Base-by-base conservation (phyloP, 2,113 vertebrate genomes). In the Anarhynchus alexandrinus region DNA sequence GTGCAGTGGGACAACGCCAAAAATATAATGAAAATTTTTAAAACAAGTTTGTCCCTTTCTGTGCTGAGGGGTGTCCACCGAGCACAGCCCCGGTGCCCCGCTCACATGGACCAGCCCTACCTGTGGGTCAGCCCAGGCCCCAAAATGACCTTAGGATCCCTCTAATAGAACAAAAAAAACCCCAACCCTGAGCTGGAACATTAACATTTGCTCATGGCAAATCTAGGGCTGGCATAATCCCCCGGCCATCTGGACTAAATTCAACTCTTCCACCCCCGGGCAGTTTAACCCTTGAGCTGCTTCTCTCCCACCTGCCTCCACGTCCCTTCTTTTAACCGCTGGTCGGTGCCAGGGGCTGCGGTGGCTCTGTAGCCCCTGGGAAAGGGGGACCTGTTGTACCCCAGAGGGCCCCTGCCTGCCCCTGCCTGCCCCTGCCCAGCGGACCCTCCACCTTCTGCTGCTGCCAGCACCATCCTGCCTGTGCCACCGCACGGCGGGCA, bases 171-270 rank as follows among this genome's bases (percentile, higher is more conserved):
- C 23, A 71, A 79, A 66, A 87, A 70, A 32, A 27, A 5, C 17
- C 10, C 19, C 64, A 40, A 3, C 25, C 34, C 43, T 0, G 1
- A 80, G 47, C 87, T 62, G 62, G 73, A 94, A 85, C 40, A 74
- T 65, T 18, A 85, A 57, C 58, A 54, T 88, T 95, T 94, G 70
- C 82, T 93, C 40, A 57, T 76, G 77, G 83, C 72, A 96, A 12
- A 97, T 94, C 94, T 52, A 16, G 58, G 91, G 84, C 95, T 94
- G 93, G 54, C 45, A 19, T 94, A 95, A 97, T 97, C 93, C 86
- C 73, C 38, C 0, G 2, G 78, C 94, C 91, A 96, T 93, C 96
- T 96, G 94, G 84, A 72, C 93, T 87, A 20, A 78, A 74, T 38
- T 94, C 88, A 87, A 59, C 58, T 32, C 83, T 69, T 43, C 86